phyloP scores from a whole-genome alignment of 2,113 vertebrate species.

The Archocentrus centrarchus region DNA sequence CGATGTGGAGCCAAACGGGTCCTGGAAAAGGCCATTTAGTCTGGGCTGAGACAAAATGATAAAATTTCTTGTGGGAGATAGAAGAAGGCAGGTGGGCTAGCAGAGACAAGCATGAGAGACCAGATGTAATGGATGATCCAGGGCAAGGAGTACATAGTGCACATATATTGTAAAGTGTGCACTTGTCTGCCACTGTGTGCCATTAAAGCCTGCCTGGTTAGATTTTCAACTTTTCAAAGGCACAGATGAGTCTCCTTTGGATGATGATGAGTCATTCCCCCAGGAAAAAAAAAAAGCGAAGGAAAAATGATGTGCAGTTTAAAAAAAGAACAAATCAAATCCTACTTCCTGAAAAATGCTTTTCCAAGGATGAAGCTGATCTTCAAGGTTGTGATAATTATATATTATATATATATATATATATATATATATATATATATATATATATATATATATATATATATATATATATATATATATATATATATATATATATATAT shows the following conservation, averaged over 20 bases:
- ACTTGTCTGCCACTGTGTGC: neutral
- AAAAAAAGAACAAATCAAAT: neutral
- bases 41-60: constrained; percentile 40
- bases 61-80: constrained; percentile 46
- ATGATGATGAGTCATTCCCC: neutral
- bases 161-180: neutral
- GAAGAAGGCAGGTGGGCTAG: neutral
- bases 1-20: constrained; percentile 54
- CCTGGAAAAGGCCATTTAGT: constrained; percentile 63
- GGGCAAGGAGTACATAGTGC: neutral
- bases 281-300: neutral
- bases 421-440: neutral
- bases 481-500: too few species aligned
- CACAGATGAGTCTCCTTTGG: neutral
- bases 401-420: neutral
- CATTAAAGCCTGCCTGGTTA: neutral
- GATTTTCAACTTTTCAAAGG: neutral
- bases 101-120: constrained; percentile 8
- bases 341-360: neutral
- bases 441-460: neutral
- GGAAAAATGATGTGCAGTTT: neutral
- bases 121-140: neutral
- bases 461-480: too few species aligned
- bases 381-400: neutral
- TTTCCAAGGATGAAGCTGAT: neutral